Base-by-base conservation (phyloP, 2,888 invertebrate genomes). In the Ochropleura leucogaster region DNA sequence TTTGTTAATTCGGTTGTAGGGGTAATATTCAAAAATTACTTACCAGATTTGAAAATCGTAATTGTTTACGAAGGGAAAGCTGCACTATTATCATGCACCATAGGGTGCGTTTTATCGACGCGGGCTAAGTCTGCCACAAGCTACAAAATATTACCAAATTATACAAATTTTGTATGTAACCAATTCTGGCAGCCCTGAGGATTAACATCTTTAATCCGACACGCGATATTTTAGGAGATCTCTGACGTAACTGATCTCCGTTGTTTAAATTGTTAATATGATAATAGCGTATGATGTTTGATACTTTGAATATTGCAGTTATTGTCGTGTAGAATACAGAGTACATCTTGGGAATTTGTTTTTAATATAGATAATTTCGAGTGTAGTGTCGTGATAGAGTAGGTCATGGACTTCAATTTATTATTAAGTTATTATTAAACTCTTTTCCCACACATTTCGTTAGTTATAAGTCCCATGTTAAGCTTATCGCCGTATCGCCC, bases 141-240 rank as follows among this genome's bases (percentile, higher is more conserved):
- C 20, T 55, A 4, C 4, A 18, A 8, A 40, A 57, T 59, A 40
- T 57, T 57, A 57, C 40, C 8, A 59, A 59, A 59, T 40, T 18
- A 59, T 16, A 59, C 42, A 42, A 3, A n/a, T n/a, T 10, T 30
- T 30, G 57, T 30, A n/a, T 30, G 57, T 30, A n/a, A 57, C 57
- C 12, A 47, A 30, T 16, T 14, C n/a, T n/a, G 12, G n/a, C 62
- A 44, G 44, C 62, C 62, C 62, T 62, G 3, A 9, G 12, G 46
- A 72, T 72, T 72, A 80, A 57, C 84, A 67, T 57, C 20, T 83
- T 70, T 68, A 68, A 59, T 84, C 51, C 18, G 55, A 66, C 59
- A 40, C 12, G 53, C 42, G 20, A 44, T 51, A 51, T 80, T 84
- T 74, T 74, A 20, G 55, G 42, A 57, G n/a, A 12, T 16, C 12